Conservation (phyloP, 2,797 vertebrate species). For the Mergus octosetaceus region DNA sequence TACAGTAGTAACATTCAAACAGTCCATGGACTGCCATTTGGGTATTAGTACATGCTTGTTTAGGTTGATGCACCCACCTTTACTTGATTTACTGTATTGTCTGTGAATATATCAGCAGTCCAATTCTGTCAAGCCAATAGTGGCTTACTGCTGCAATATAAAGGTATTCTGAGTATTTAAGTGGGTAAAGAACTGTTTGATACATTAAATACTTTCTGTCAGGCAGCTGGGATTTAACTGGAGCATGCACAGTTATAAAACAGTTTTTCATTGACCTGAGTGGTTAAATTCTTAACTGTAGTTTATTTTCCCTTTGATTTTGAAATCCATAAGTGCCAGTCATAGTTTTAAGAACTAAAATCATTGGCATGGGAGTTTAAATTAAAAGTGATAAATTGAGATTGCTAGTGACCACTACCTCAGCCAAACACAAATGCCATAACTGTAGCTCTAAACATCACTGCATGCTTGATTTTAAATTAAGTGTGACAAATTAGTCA, state of each 20-base stretch:
- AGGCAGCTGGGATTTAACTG: conserved; percentile 60
- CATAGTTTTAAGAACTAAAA: conserved; percentile 66
- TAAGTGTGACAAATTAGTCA: conserved; percentile 83
- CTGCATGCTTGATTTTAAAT: conserved; percentile 77
- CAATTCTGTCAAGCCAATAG: neutral
- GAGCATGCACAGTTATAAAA: conserved; percentile 51
- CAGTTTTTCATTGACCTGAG: conserved; percentile 66
- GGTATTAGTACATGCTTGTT: neutral
- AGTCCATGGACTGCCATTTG: neutral
- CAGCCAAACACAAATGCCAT: conserved; percentile 45
- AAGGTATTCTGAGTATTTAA: conserved; percentile 17
- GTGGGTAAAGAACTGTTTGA: conserved; percentile 28
- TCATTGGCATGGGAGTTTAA: conserved; percentile 63
- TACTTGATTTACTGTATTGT: neutral
- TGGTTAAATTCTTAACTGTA: conserved; percentile 69
- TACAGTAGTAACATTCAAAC: neutral
- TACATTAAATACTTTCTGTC: conserved; percentile 59
- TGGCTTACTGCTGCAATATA: conserved; percentile 26
- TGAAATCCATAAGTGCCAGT: conserved; percentile 73
- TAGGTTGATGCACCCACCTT: neutral
- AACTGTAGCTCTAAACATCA: conserved; percentile 21
- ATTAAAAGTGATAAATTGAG: conserved; percentile 74
- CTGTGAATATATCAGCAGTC: neutral
- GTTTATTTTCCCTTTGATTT: conserved; percentile 77
- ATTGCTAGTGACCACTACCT: conserved; percentile 49